A percentile compares a stretch with the other conserved stretches of the same genome.
Conservation (phyloP, 2,113 vertebrate genomes). For the Uropsilus gracilis region DNA sequence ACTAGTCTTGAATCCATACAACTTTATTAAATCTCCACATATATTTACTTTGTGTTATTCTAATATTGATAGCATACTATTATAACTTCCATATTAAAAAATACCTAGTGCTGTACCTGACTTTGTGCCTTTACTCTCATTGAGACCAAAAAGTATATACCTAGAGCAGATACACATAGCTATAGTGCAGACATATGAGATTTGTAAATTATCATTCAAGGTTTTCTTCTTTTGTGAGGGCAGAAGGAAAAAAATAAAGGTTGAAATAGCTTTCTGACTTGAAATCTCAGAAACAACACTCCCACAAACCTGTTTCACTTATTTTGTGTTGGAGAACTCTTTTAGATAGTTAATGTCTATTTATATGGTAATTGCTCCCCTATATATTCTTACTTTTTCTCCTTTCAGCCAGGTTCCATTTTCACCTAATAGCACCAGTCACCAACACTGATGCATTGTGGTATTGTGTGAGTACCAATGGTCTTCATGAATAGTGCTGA, state of each 20-base stretch:
- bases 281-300: constrained; percentile 55
- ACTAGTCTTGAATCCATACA: background rate
- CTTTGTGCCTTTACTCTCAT: background rate
- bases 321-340: constrained; percentile 53
- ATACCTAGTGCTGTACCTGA: background rate
- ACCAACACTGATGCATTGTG: background rate
- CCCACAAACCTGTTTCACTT: constrained; percentile 51
- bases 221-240: background rate
- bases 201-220: background rate
- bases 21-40: background rate
- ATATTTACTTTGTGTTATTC: background rate
- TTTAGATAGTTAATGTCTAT: constrained; percentile 71
- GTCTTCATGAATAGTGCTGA: constrained; percentile 69
- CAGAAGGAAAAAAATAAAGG: background rate
- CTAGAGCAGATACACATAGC: background rate
- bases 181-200: background rate
- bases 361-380: constrained; percentile 79
- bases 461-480: constrained; percentile 51
- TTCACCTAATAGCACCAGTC: constrained; percentile 73
- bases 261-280: constrained; percentile 46
- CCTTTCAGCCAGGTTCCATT: constrained; percentile 77
- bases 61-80: background rate
- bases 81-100: background rate
- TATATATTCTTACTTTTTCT: constrained; percentile 67
- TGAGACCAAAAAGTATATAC: background rate